Base-by-base conservation (phyloP, 2,797 vertebrate species). In the Halcyon chelicuti region DNA sequence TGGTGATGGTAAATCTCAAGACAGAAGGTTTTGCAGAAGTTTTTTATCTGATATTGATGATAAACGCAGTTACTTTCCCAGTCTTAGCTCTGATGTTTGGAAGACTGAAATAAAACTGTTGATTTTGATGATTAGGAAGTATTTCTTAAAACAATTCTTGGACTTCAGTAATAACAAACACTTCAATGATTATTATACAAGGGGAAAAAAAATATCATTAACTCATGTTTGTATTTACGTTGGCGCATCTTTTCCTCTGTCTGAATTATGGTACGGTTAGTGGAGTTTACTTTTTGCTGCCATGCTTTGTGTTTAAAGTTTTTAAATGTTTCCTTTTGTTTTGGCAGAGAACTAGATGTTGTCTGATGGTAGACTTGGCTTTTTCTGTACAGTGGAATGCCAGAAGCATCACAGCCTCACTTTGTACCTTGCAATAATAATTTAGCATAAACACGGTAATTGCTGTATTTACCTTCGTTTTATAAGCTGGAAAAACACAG, bases 381-480 rank as follows among this genome's bases (percentile, higher is more conserved):
- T 87, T 90, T 92, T 86, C 40, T 81, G 3, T 86, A 67, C 35
- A 76, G 25, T 60, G 37, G 33, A 73, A 76, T 82, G 58, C 58
- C 70, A 88, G 74, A 72, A 93, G 18, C 76, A 55, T 91, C 51
- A 58, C 47, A 82, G 71, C 47, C 39, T 92, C n/a, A 26, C 75
- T 86, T 93, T 86, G 37, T 93, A 66, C 73, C 70, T 95, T 81
- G 79, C 63, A 86, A 78, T 90, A 92, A 55, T 93, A 93, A 93
- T 93, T 95, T 73, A 88, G 37, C 39, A n/a, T 92, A 96, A 96
- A 55, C 18, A 74, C 47, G 85, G 2, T 92, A 93, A 94, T 94
- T 76, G 71, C 39, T 82, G 46, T 90, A 63, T 93, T 94, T 94
- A 88, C 80, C 42, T 94, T 92, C 25, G 81, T 90, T 96, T 94